A percentile compares a stretch with the other conserved stretches of the same genome.
These are phyloP conservation scores for Amphilophus citrinellus DNA, from an alignment of 2,113 vertebrate genomes.

Conservation along the genomic window DNA sequence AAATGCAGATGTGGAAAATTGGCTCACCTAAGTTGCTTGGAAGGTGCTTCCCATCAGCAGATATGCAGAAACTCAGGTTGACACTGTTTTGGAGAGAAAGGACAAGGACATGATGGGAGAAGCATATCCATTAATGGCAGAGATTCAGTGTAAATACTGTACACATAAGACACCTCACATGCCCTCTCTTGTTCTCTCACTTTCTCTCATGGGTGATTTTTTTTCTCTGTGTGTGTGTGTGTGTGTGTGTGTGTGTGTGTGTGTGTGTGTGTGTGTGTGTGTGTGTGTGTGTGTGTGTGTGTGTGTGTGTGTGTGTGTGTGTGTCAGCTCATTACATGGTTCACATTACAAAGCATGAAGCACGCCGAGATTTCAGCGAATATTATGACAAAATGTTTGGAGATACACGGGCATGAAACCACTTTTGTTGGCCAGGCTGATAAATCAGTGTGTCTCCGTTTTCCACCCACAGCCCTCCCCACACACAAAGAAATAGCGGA, in stretches of 20 bases:
- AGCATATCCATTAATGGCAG: slow-evolving; percentile 44
- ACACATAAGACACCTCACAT: slow-evolving; percentile 30
- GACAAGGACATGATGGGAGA: slow-evolving; percentile 60
- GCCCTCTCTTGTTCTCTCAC: slow-evolving; percentile 34
- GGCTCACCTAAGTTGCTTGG: slow-evolving; percentile 87
- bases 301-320: background rate
- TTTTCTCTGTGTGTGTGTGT: background rate
- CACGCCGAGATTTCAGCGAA: slow-evolving; percentile 39
- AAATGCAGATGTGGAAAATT: slow-evolving; percentile 64
- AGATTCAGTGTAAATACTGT: slow-evolving; percentile 32
- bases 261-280: no score
- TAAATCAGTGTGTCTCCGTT: slow-evolving; percentile 52
- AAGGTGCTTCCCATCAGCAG: slow-evolving; percentile 89
- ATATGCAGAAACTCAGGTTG: slow-evolving; percentile 93
- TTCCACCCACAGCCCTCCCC: slow-evolving; percentile 20
- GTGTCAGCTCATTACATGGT: slow-evolving; percentile 57
- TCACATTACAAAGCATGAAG: slow-evolving; percentile 49
- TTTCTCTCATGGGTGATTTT: slow-evolving; percentile 21
- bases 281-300: no score
- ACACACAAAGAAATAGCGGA: slow-evolving; percentile 53
- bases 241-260: no score
- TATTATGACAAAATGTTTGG: slow-evolving; percentile 46
- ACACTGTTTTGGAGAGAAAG: slow-evolving; percentile 82
- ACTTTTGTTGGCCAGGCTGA: slow-evolving; percentile 50
- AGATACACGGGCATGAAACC: slow-evolving; percentile 44